Base-by-base conservation (phyloP, 1,140 invertebrate genomes). In the Euglossa dilemma region DNA sequence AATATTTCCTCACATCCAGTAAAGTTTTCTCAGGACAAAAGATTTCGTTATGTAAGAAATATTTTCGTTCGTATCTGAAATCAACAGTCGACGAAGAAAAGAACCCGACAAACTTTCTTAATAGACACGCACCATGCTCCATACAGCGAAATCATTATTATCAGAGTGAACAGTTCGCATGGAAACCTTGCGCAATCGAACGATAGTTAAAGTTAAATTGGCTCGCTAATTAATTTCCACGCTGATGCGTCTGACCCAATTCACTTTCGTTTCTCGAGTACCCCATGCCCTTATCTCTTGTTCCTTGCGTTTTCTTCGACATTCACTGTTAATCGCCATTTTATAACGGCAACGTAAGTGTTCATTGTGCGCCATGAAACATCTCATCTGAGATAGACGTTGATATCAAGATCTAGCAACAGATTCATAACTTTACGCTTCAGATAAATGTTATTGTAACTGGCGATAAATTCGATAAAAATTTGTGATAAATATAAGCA, bases 131-230 rank as follows among this genome's bases (percentile, higher is more conserved):
- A 79, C 75, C 54, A 36, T 28, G 72, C 57, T 67, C 73, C 81
- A 87, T 88, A 85, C 81, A 66, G 63, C 77, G 80, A 85, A 90
- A 91, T 90, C 91, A 91, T 92, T 92, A 92, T 91, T 92, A 92
- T 91, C 88, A 91, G 88, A 85, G 90, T 90, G 90, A 82, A 90
- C 84, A 83, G 14, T n/a, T 18, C 74, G 71, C 75, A 0, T 12
- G 28, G 59, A 66, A 83, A 81, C 76, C 84, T 74, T 25, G 76
- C 83, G 85, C 85, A 90, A 91, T 90, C 86, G 88, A 90, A 88
- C 87, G 87, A 87, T 91, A 83, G 88, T 90, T 89, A 83, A 92
- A 93, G 92, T 93, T 92, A 91, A 93, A 93, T 92, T 93, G 90
- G 81, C 82, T 92, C 80, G 87, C 87, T 92, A 93, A 93, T 93